These are phyloP conservation scores for Oreochromis grahami DNA, from an alignment of 2,797 vertebrate species.

Conservation along the genomic window DNA sequence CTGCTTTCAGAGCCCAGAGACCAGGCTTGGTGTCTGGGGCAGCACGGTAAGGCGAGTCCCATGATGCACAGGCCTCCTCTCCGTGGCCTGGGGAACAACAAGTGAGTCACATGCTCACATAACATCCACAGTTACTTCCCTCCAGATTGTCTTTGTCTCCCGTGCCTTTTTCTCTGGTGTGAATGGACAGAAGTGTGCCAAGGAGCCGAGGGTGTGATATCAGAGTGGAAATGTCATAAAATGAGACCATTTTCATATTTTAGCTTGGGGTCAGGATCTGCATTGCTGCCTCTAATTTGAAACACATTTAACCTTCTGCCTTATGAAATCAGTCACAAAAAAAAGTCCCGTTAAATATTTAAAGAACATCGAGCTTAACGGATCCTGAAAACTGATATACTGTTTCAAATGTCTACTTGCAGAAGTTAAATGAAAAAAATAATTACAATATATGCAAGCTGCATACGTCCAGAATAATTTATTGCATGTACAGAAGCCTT, in stretches of 20 bases:
- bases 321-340: neutral
- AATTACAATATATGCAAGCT: neutral
- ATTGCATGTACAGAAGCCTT: neutral
- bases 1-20: slow-evolving; percentile 62
- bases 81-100: slow-evolving; percentile 44
- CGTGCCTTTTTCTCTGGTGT: neutral
- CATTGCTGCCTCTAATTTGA: neutral
- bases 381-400: neutral
- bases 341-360: neutral
- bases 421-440: neutral
- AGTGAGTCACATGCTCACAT: slow-evolving; percentile 25
- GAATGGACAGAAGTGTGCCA: neutral
- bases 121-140: slow-evolving; percentile 24
- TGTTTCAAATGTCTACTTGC: neutral
- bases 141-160: neutral
- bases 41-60: slow-evolving; percentile 42
- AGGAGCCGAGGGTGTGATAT: neutral
- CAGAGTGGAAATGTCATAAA: neutral
- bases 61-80: slow-evolving; percentile 45
- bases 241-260: neutral
- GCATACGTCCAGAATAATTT: neutral
- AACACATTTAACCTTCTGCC: neutral
- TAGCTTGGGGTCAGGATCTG: neutral
- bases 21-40: slow-evolving; percentile 42
- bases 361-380: neutral